Conservation (phyloP, 1,140 invertebrate genomes). For the Tetragnatha versicolor region DNA sequence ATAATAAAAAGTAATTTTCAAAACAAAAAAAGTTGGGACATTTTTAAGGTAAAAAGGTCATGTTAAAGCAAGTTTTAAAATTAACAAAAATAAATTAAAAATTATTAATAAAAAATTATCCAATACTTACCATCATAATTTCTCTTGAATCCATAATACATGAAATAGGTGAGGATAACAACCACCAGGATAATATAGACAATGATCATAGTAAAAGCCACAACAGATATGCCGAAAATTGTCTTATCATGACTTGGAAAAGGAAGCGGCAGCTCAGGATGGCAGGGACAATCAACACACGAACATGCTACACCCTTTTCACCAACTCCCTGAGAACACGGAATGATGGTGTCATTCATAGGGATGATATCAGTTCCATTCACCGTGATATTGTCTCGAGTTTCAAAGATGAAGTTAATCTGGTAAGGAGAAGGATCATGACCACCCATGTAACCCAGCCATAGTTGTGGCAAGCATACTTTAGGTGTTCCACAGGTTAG, state of each 20-base stretch:
- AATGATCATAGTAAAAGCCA: slow-evolving; percentile 78
- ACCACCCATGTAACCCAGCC: slow-evolving; percentile 56
- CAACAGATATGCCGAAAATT: slow-evolving; percentile 77
- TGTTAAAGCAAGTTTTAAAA: too few species aligned
- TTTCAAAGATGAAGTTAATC: slow-evolving; percentile 52
- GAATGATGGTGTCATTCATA: slow-evolving; percentile 70
- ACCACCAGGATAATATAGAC: slow-evolving; percentile 71
- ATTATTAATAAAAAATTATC: neutral
- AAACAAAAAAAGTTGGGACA: too few species aligned
- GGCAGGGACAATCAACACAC: slow-evolving; percentile 90
- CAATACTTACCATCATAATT: slow-evolving; percentile 19
- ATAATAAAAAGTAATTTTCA: too few species aligned
- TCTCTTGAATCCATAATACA: neutral
- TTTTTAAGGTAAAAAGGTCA: too few species aligned
- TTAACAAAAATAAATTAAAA: neutral
- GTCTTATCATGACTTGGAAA: slow-evolving; percentile 64
- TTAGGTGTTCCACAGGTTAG: slow-evolving; percentile 82
- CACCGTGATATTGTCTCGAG: slow-evolving; percentile 54
- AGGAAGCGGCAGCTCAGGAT: slow-evolving; percentile 73
- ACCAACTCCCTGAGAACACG: slow-evolving; percentile 73
- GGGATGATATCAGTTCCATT: slow-evolving; percentile 66
- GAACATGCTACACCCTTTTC: slow-evolving; percentile 79
- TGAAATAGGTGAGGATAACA: slow-evolving; percentile 30
- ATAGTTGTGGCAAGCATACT: slow-evolving; percentile 60
- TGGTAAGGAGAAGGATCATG: slow-evolving; percentile 51